phyloP scores from a whole-genome alignment of 2,113 vertebrate species.

The Cynopterus brachyotis region DNA sequence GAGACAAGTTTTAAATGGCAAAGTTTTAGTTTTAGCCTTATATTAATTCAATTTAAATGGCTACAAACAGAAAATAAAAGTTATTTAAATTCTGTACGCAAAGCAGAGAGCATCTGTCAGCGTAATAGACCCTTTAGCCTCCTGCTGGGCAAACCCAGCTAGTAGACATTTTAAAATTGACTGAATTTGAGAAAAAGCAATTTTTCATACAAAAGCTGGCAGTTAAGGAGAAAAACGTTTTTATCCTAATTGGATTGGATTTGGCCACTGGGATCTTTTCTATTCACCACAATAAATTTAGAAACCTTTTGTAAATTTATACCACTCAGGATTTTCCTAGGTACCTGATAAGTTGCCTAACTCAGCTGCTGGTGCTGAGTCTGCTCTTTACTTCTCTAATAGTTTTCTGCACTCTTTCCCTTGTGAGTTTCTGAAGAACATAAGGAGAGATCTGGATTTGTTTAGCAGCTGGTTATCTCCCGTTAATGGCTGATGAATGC shows the following conservation, averaged over 20 bases:
- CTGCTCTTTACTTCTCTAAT: background rate
- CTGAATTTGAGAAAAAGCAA: background rate
- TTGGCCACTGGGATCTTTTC: constrained; percentile 54
- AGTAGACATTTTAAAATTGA: constrained; percentile 58
- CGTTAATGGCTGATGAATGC: background rate
- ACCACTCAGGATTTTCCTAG: background rate
- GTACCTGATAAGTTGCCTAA: background rate
- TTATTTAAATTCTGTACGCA: constrained; percentile 30
- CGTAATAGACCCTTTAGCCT: constrained; percentile 37
- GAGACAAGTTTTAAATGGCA: background rate
- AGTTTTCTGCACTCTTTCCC: background rate
- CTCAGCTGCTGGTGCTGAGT: background rate
- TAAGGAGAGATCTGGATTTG: background rate
- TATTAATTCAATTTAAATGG: constrained; percentile 56
- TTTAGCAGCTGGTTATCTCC: background rate
- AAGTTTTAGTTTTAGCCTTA: constrained; percentile 41
- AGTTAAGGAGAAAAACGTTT: constrained; percentile 47
- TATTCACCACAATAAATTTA: constrained; percentile 48
- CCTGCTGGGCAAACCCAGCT: constrained; percentile 33
- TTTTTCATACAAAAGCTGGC: constrained; percentile 64
- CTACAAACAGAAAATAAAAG: constrained; percentile 49
- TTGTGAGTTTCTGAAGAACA: background rate
- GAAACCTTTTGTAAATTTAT: constrained; percentile 35
- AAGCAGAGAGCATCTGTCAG: background rate
- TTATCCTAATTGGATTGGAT: constrained; percentile 59